Base-by-base conservation (phyloP, 2,113 vertebrate species). In the Crocuta crocuta region DNA sequence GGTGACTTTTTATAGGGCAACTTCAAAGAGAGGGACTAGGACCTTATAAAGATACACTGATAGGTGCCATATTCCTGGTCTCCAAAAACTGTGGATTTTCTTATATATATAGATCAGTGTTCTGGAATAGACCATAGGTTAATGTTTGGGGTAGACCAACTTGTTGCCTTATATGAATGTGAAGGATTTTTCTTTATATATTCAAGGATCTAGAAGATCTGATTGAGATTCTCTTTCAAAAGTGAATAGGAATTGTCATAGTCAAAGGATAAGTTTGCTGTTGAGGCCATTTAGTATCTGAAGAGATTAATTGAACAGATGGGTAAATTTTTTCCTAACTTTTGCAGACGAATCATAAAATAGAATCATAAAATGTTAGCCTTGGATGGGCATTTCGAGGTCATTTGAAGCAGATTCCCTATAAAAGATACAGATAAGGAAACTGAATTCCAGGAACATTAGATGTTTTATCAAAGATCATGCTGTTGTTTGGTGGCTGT, bases 261-360 rank as follows among this genome's bases (percentile, higher is more conserved):
- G 28, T 87, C 74, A 28, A 79, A 63, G 74, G 9, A 24, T 63
- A 86, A 17, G 15, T 85, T 95, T 88, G 12, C 26, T 94, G 26
- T 84, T 70, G 35, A 76, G 10, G 21, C 61, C 1, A 4, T 48
- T 95, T 91, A 61, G 15, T 86, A 82, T 48, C 68, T 85, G 53
- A 91, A 89, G 55, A 96, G 17, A 94, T 35, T 83, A 61, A 55
- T 78, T 61, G 26, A 90, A 53, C 28, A 48, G 55, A 45, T 26
- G 91, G 17, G 24, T 66, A 43, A 61, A 33, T 80, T 55, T 84
- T 82, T n/a, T 61, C 43, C 35, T 66, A 43, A 84, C 4, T 43
- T 96, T 73, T 81, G 33, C 31, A 68, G 11, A 92, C 88, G 86
- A 70, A 89, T 35, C 58, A 84, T 48, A 94, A 43, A 81, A 43